Percentiles rank a stretch among this genome's conserved stretches.
Evolutionary conservation across 1,140 invertebrate species (phyloP).

Genomic region (Lineus longissimus): DNA sequence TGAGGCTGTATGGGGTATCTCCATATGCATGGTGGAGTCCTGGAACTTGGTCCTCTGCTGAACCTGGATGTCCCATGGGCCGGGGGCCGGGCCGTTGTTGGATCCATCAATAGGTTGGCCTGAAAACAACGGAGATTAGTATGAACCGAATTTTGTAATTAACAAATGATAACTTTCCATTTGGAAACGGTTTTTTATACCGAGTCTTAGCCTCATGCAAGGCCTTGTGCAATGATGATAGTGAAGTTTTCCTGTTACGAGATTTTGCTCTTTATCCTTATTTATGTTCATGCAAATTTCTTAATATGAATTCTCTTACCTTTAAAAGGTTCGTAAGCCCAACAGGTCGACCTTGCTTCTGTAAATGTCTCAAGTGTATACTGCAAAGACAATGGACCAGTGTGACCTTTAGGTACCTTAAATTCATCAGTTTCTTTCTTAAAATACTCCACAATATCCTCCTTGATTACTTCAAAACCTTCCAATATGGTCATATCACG

Average conservation of each 20-base stretch:
- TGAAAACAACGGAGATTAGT: slow-evolving; percentile 19
- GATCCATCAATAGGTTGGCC: slow-evolving; percentile 57
- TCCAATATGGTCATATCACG: no score
- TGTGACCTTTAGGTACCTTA: background rate
- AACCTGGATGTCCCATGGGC: slow-evolving; percentile 60
- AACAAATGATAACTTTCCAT: no score
- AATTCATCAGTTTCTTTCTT: background rate
- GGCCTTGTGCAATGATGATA: no score
- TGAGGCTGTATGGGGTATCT: slow-evolving; percentile 61
- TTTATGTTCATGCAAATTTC: no score
- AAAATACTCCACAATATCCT: no score
- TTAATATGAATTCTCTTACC: no score
- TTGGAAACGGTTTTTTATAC: background rate
- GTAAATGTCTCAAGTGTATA: slow-evolving; percentile 63
- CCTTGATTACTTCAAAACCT: no score
- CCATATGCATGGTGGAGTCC: slow-evolving; percentile 53
- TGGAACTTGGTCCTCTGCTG: slow-evolving; percentile 53
- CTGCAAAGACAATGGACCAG: slow-evolving; percentile 37
- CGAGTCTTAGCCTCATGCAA: no score
- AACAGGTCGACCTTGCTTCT: slow-evolving; percentile 59
- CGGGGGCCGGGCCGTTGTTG: slow-evolving; percentile 55
- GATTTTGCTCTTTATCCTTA: no score
- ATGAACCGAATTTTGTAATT: background rate
- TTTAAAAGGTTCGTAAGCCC: slow-evolving; percentile 59
- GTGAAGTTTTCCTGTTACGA: no score